Conservation (phyloP, 2,113 vertebrate species). For the Lates calcarifer region DNA sequence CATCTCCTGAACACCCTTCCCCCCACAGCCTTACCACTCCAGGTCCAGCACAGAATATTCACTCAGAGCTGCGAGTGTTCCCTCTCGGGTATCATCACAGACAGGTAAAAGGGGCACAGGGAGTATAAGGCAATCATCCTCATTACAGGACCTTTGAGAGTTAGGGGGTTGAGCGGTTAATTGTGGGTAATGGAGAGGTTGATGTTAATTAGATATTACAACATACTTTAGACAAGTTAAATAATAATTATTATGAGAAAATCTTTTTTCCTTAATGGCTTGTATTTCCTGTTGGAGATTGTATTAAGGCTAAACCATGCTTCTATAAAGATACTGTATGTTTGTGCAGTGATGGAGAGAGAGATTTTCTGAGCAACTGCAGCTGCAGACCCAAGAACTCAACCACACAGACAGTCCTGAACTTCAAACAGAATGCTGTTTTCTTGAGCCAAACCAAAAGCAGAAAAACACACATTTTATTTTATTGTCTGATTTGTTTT, state of each 20-base stretch:
- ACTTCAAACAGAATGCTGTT: slow-evolving; percentile 10
- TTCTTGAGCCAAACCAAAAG: not conserved
- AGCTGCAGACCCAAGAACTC: not conserved
- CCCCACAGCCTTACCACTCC: not conserved
- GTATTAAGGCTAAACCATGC: not conserved
- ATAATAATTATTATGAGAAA: not conserved
- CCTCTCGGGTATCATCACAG: slow-evolving; percentile 16
- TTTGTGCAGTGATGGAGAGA: not conserved
- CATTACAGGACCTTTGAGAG: slow-evolving; percentile 25
- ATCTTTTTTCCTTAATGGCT: not conserved
- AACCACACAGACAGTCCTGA: not conserved
- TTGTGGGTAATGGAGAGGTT: not conserved
- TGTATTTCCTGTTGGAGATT: not conserved
- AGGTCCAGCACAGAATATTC: slow-evolving; percentile 13
- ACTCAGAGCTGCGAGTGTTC: slow-evolving; percentile 15
- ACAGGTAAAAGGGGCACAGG: slow-evolving; percentile 24
- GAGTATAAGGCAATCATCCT: not conserved
- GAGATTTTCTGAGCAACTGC: not conserved
- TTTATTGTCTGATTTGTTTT: slow-evolving; percentile 14
- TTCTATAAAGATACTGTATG: not conserved
- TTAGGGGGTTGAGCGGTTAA: not conserved
- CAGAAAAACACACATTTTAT: not conserved
- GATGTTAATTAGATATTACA: slow-evolving; percentile 22
- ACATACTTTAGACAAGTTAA: not conserved
- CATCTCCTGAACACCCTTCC: slow-evolving; percentile 9